Evolutionary conservation across 2,888 invertebrate species (phyloP).

Genomic region (Eupithecia vulgata): DNA sequence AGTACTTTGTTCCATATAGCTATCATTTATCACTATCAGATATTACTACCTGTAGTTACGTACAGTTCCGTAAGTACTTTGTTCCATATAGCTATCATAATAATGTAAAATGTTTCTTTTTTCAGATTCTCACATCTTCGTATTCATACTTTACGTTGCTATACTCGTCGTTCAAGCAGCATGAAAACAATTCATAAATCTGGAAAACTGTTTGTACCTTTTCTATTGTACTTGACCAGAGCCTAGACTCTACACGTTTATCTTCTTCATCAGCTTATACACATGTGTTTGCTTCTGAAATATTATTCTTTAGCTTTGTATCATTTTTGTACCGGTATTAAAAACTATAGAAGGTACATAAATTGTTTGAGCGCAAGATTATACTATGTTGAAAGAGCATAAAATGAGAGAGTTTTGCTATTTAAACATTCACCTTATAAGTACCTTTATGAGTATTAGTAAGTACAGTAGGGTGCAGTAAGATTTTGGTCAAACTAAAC

Average conservation of each 20-base stretch:
- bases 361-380: too few species aligned
- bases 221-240: too few species aligned
- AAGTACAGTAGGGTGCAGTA: too few species aligned
- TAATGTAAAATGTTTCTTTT: slow-evolving; percentile 39
- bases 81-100: too few species aligned
- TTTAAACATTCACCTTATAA: too few species aligned
- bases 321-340: not conserved
- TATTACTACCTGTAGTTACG: slow-evolving; percentile 69
- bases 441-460: too few species aligned
- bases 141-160: slow-evolving; percentile 73
- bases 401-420: too few species aligned
- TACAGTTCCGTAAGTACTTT: slow-evolving; percentile 67
- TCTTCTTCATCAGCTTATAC: not conserved
- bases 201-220: too few species aligned
- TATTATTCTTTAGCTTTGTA: not conserved
- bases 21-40: too few species aligned
- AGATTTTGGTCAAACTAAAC: too few species aligned
- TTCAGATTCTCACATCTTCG: slow-evolving; percentile 71
- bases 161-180: slow-evolving; percentile 62
- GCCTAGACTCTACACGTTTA: too few species aligned
- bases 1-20: slow-evolving; percentile 44
- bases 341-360: too few species aligned
- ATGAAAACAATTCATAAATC: slow-evolving; percentile 8
- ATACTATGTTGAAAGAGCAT: not conserved
- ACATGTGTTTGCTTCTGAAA: not conserved